Percentiles rank a stretch among this genome's conserved stretches.
Evolutionary conservation across 2,888 invertebrate species (phyloP).

Genomic region (Drosophila antonietae): DNA sequence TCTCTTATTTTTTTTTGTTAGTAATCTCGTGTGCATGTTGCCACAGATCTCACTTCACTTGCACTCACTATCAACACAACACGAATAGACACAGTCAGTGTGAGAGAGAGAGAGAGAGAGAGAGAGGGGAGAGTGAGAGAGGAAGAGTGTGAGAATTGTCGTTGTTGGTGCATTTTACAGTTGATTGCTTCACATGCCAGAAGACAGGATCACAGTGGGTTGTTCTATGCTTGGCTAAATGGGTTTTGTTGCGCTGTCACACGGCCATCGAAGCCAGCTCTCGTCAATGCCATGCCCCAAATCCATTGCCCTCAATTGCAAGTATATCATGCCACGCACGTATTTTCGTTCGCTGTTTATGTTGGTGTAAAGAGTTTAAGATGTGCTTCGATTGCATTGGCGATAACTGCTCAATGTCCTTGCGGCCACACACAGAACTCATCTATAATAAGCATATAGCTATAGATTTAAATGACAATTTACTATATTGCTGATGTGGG

Average conservation of each 20-base stretch:
- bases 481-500: slow-evolving; percentile 53
- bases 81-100: slow-evolving; percentile 1
- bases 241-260: slow-evolving; percentile 39
- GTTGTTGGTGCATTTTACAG: slow-evolving; percentile 71
- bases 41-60: slow-evolving; percentile 64
- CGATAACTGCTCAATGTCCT: slow-evolving; percentile 17
- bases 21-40: slow-evolving; percentile 26
- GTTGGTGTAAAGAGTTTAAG: slow-evolving; percentile 78
- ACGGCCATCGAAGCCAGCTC: slow-evolving; percentile 32
- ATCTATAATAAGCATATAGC: slow-evolving; percentile 42
- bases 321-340: slow-evolving; percentile 72
- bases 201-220: slow-evolving; percentile 32
- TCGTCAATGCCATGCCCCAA: slow-evolving; percentile 54
- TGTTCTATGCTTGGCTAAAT: slow-evolving; percentile 19
- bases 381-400: slow-evolving; percentile 62
- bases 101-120: not conserved
- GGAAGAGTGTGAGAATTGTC: slow-evolving; percentile 3
- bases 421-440: slow-evolving; percentile 39
- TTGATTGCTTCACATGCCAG: slow-evolving; percentile 66
- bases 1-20: slow-evolving; percentile 2
- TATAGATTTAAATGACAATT: slow-evolving; percentile 52
- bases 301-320: slow-evolving; percentile 69
- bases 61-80: slow-evolving; percentile 57
- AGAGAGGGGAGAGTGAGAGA: not conserved
- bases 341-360: slow-evolving; percentile 71